Base-by-base conservation (phyloP, 2,797 vertebrate genomes). In the Trachurus trachurus region DNA sequence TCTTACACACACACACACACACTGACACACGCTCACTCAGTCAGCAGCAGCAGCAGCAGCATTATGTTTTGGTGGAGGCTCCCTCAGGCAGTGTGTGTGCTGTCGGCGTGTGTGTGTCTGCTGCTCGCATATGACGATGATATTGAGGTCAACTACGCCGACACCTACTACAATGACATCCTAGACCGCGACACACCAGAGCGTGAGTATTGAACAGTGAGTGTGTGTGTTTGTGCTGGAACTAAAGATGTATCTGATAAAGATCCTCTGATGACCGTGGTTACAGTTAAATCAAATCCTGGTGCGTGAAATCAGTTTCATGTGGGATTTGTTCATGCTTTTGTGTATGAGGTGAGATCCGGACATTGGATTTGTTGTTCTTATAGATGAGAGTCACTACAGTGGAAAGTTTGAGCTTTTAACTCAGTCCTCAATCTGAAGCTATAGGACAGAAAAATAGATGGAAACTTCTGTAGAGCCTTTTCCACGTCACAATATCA, bases 81-180 rank as follows among this genome's bases (percentile, higher is more conserved):
- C 72, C 74, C 87, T 62, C 81, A 76, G 84, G 79, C 85, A 3
- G 73, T 63, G 71, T 89, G 89, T 59, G 59, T 95, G 87, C 89
- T 96, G 65, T 81, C 89, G 0, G 84, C 71, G 54, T 84, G 89
- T 10, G 87, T 71, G 11, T 83, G 90, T 86, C 57, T 92, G 80
- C 78, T 92, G 52, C 78, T 92, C 0, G 91, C 94, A 0, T 96
- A 97, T 13, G 97, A 96, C 1, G 93, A 95, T n/a, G 81, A 87
- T 6, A 77, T 93, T 6, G 54, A 93, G 39, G 77, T 94, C 81
- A 87, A 84, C 39, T 95, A 64, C 52, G 5, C 9, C 2, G 85
- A 92, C 47, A 2, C 34, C 68, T 95, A 83, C 89, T 90, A 84
- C 84, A 95, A 96, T 62, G 94, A 94, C 75, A 95, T 96, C 79